phyloP scores from a whole-genome alignment of 2,113 vertebrate genomes.

The Lichenostomus cassidix region DNA sequence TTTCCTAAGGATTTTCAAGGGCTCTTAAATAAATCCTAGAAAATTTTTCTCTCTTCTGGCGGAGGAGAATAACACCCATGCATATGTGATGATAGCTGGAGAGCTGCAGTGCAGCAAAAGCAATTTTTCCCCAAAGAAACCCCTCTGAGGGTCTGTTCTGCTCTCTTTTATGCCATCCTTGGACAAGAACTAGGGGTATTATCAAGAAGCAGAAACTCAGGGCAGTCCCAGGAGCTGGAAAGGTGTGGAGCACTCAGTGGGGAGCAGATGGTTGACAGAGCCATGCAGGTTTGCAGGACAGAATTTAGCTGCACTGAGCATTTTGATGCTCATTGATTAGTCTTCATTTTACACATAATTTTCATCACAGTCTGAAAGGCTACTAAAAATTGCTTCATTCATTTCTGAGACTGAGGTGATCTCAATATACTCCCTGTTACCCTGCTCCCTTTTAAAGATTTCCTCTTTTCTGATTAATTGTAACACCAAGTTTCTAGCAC shows the following conservation, averaged over 20 bases:
- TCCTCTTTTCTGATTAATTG: neutral
- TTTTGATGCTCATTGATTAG: neutral
- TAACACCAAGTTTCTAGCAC: neutral
- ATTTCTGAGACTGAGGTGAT: neutral
- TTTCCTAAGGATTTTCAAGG: conserved; percentile 41
- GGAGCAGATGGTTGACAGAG: neutral
- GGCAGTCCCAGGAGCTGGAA: neutral
- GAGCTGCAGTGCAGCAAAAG: neutral
- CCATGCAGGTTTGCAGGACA: fast-evolving
- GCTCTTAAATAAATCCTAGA: conserved; percentile 2
- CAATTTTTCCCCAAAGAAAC: neutral
- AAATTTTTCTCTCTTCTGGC: neutral
- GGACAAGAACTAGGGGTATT: neutral
- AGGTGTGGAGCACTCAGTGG: neutral
- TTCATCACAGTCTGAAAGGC: neutral
- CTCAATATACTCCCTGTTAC: neutral
- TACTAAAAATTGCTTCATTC: neutral
- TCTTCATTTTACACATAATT: neutral
- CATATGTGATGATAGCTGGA: neutral
- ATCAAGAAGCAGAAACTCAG: neutral
- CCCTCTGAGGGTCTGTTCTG: neutral
- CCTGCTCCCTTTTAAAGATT: neutral
- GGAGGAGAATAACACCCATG: neutral
- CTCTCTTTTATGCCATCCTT: neutral
- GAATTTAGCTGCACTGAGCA: neutral